phyloP scores from a whole-genome alignment of 1,140 invertebrate genomes.

The Homalodisca vitripennis region DNA sequence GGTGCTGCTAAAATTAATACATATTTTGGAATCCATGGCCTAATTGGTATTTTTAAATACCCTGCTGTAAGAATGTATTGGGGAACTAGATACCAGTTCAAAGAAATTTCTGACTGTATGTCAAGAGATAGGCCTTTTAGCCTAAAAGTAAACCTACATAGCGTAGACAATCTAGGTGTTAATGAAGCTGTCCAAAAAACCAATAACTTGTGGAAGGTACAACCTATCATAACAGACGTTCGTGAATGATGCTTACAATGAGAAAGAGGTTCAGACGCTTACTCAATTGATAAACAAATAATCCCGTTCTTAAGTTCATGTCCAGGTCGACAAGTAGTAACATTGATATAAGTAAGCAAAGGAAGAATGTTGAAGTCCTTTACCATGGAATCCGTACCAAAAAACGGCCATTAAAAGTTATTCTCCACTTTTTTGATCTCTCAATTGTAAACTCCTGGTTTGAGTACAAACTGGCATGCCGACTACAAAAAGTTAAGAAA shows the following conservation, averaged over 20 bases:
- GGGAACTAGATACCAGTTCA: background rate
- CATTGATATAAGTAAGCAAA: background rate
- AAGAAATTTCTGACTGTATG: conserved; percentile 14
- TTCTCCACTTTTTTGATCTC: conserved; percentile 37
- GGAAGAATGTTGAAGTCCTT: background rate
- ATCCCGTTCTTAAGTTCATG: conserved; percentile 40
- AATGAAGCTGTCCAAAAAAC: conserved; percentile 6
- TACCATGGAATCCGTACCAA: conserved; percentile 40
- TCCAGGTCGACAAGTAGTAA: conserved; percentile 36
- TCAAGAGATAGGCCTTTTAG: conserved; percentile 22
- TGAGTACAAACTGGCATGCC: background rate
- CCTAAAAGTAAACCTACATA: conserved; percentile 16
- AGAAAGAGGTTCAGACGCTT: conserved; percentile 9
- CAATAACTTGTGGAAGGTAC: conserved; percentile 28
- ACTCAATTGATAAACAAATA: conserved; percentile 42
- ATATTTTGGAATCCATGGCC: background rate
- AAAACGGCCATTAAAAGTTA: conserved; percentile 43
- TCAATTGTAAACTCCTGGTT: conserved; percentile 8
- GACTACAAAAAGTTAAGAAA: background rate
- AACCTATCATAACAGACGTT: conserved; percentile 23
- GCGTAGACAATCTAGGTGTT: conserved; percentile 2
- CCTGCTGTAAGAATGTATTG: conserved; percentile 29
- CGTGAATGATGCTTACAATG: conserved; percentile 1
- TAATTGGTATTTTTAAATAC: conserved; percentile 25
- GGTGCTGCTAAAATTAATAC: background rate